phyloP scores from a whole-genome alignment of 2,797 vertebrate species.

The Ptychobarbus kaznakovi region DNA sequence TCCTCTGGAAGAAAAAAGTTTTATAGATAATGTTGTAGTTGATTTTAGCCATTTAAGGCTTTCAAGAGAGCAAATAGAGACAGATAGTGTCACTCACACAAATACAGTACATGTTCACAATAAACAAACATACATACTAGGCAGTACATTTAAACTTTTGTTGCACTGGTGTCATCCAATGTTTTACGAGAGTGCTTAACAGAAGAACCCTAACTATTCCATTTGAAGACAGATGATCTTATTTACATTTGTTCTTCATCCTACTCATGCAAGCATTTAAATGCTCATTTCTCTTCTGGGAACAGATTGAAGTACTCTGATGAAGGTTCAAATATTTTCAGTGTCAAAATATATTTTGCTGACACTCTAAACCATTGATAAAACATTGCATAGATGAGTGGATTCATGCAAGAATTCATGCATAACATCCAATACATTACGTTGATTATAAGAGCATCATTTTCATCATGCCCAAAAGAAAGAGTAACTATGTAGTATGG shows the following conservation, averaged over 20 bases:
- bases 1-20: background rate
- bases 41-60: background rate
- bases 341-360: constrained; percentile 62
- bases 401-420: constrained; percentile 70
- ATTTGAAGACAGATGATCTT: background rate
- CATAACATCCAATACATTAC: constrained; percentile 64
- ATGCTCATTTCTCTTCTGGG: constrained; percentile 59
- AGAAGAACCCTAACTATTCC: background rate
- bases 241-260: background rate
- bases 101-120: background rate
- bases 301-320: constrained; percentile 31
- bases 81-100: background rate
- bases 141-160: background rate
- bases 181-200: background rate
- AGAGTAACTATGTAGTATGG: constrained; percentile 67
- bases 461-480: constrained; percentile 26
- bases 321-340: constrained; percentile 60
- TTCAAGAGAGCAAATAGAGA: background rate
- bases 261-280: background rate
- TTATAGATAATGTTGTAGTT: background rate
- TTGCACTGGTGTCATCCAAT: background rate
- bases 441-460: background rate
- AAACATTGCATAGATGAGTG: constrained; percentile 70
- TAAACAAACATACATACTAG: background rate
- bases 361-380: constrained; percentile 71